phyloP scores from a whole-genome alignment of 2,113 vertebrate genomes.

The Elachura formosa region DNA sequence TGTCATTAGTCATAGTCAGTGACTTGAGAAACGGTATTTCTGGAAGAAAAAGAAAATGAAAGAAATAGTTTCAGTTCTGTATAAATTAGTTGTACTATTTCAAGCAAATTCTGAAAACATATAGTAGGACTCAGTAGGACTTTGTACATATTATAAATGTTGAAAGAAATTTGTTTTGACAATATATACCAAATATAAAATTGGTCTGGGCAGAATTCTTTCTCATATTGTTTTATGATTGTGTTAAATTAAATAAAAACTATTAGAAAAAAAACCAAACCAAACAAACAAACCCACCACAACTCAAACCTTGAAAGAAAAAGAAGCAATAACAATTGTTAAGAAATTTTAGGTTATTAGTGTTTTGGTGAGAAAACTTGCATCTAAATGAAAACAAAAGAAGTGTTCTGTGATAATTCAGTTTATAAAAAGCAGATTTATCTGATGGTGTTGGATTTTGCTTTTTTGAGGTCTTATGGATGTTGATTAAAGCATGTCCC shows the following conservation, averaged over 20 bases:
- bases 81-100: neutral
- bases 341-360: neutral
- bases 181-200: neutral
- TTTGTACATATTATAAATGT: neutral
- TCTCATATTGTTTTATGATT: neutral
- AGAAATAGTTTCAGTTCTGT: neutral
- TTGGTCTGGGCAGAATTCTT: neutral
- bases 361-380: neutral
- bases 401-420: neutral
- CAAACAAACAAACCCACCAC: neutral
- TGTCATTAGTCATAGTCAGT: constrained; percentile 39
- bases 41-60: constrained; percentile 22
- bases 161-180: neutral
- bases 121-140: neutral
- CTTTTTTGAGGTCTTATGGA: neutral
- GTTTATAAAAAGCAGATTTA: neutral
- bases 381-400: neutral
- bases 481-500: neutral
- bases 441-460: neutral
- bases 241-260: neutral
- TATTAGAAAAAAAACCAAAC: neutral
- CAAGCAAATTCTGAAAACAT: neutral
- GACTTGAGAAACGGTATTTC: constrained; percentile 24
- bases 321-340: neutral
- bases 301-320: neutral